These are phyloP conservation scores for Rhadina sibilatrix DNA, from an alignment of 2,113 vertebrate genomes.

Conservation along the genomic window DNA sequence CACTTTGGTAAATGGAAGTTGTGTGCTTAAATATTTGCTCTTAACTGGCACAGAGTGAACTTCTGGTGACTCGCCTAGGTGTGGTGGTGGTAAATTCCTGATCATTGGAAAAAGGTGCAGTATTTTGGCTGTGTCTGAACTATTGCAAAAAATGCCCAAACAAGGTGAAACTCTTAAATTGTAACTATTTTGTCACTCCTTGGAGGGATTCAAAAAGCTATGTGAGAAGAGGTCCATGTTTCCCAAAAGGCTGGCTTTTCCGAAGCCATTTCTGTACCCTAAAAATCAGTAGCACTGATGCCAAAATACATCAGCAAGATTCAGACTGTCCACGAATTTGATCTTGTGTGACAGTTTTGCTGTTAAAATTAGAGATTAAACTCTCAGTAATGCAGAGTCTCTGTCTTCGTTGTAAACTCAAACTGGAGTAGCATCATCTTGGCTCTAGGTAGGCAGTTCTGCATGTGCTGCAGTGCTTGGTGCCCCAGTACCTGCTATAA, in stretches of 20 bases:
- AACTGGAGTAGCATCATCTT: fast-evolving
- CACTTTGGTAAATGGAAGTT: background rate
- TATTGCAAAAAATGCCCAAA: background rate
- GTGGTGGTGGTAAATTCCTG: background rate
- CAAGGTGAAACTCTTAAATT: background rate
- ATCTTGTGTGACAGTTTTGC: background rate
- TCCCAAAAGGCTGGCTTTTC: background rate
- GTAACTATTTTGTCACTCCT: background rate
- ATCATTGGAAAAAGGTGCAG: background rate
- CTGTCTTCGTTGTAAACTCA: background rate
- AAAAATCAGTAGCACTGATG: background rate
- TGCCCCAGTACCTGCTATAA: background rate
- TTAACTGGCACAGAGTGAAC: background rate
- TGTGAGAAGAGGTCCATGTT: background rate
- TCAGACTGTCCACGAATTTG: background rate
- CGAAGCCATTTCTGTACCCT: background rate
- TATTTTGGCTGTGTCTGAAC: background rate
- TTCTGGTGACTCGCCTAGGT: background rate
- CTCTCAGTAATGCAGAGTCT: fast-evolving
- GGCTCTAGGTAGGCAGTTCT: background rate
- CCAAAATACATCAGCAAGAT: background rate
- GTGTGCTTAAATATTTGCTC: background rate
- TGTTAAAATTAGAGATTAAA: background rate
- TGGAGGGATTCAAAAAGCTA: background rate
- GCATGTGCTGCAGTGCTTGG: background rate